phyloP scores from a whole-genome alignment of 2,113 vertebrate species.

The Spea multiplicata region DNA sequence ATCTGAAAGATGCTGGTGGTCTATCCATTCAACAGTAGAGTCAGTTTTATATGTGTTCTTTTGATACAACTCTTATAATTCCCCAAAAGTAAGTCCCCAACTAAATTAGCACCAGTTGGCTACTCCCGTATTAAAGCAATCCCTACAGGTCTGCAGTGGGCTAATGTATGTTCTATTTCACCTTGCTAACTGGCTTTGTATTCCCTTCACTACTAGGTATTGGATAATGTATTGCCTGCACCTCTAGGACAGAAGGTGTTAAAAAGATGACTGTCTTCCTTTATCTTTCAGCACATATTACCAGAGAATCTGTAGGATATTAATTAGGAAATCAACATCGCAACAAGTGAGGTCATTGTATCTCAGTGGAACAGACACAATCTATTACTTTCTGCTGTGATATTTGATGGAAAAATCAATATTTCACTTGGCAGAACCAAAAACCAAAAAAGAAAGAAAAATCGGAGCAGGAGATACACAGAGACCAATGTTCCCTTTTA shows the following conservation, averaged over 20 bases:
- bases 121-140: too few relatives aligned
- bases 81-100: too few relatives aligned
- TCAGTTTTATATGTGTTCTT: too few relatives aligned
- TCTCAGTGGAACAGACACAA: conserved; percentile 42
- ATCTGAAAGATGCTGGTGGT: too few relatives aligned
- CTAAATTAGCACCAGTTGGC: too few relatives aligned
- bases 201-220: background rate
- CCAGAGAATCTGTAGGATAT: conserved; percentile 32
- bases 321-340: conserved; percentile 45
- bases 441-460: conserved; percentile 19
- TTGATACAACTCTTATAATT: too few relatives aligned
- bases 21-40: too few relatives aligned
- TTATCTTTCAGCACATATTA: conserved; percentile 36
- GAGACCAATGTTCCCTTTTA: too few relatives aligned
- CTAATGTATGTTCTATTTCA: too few relatives aligned
- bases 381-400: conserved; percentile 30
- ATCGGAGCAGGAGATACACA: background rate
- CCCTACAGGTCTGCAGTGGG: too few relatives aligned
- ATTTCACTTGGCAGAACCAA: conserved; percentile 45
- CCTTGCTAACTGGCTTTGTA: background rate
- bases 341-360: conserved; percentile 40
- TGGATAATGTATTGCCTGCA: background rate
- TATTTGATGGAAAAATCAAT: conserved; percentile 46
- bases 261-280: conserved; percentile 19
- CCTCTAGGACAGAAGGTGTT: conserved; percentile 13